Conservation (phyloP, 2,113 vertebrate genomes). For the Coptodon rendalli region DNA sequence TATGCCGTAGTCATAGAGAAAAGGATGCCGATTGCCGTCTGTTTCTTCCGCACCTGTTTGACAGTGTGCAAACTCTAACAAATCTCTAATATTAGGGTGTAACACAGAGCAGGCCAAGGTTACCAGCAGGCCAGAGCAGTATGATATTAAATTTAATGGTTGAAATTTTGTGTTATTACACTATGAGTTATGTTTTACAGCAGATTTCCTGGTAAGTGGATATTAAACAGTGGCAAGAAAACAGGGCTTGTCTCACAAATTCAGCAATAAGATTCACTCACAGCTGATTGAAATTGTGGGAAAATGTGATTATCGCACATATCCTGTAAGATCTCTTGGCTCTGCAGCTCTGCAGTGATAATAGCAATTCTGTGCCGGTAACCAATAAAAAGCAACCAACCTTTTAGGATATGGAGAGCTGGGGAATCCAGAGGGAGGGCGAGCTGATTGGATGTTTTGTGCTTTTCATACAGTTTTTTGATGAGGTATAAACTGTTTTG, state of each 20-base stretch:
- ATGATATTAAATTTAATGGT: background rate
- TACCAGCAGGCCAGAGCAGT: background rate
- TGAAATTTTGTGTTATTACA: background rate
- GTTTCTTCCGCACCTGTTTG: background rate
- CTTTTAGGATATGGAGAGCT: background rate
- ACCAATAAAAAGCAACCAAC: background rate
- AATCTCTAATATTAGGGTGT: background rate
- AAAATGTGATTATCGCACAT: background rate
- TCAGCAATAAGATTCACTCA: background rate
- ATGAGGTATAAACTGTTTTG: background rate
- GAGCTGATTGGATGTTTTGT: background rate
- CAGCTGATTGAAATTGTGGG: background rate
- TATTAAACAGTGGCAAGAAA: background rate
- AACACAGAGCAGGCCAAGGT: background rate
- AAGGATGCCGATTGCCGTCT: background rate
- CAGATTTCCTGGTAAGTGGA: background rate
- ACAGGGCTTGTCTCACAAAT: background rate
- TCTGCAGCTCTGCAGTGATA: background rate
- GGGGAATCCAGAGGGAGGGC: background rate
- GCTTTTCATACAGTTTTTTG: background rate
- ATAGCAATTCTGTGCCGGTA: background rate
- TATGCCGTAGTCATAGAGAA: background rate
- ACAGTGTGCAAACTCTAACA: background rate
- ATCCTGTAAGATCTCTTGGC: background rate
- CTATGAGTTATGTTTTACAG: background rate